phyloP scores from a whole-genome alignment of 2,888 invertebrate species.

The Torymus aiolomorphi region DNA sequence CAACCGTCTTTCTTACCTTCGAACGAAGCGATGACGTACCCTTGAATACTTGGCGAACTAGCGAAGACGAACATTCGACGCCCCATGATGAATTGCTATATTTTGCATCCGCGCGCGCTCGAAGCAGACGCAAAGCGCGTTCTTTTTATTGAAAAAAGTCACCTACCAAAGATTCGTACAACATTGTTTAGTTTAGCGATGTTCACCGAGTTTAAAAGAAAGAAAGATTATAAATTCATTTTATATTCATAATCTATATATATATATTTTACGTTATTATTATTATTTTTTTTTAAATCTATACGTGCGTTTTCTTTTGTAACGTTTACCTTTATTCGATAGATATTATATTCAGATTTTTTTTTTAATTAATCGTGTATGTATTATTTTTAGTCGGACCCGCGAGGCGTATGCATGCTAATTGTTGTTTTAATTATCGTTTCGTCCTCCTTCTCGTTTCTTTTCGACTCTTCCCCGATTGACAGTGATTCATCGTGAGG shows the following conservation, averaged over 20 bases:
- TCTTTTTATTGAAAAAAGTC: slow-evolving; percentile 30
- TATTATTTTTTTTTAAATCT: slow-evolving; percentile 44
- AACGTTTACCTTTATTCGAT: slow-evolving; percentile 53
- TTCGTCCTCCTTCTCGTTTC: slow-evolving; percentile 19
- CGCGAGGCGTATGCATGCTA: slow-evolving; percentile 37
- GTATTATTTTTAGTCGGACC: slow-evolving; percentile 41
- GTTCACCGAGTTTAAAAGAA: slow-evolving; percentile 52
- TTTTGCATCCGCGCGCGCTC: background rate
- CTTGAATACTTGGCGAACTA: slow-evolving; percentile 3
- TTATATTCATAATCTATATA: slow-evolving; percentile 33
- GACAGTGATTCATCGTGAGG: slow-evolving; percentile 23
- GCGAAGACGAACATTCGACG: slow-evolving; percentile 4
- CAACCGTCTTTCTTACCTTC: slow-evolving; percentile 4
- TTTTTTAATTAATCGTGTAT: slow-evolving; percentile 10
- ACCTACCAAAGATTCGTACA: slow-evolving; percentile 58
- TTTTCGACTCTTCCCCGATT: background rate
- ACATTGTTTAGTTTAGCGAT: slow-evolving; percentile 54
- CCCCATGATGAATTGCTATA: slow-evolving; percentile 30
- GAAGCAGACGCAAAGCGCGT: slow-evolving; percentile 20
- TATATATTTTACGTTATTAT: slow-evolving; percentile 52
- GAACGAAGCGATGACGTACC: background rate
- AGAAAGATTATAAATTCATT: slow-evolving; percentile 31
- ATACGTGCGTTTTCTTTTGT: slow-evolving; percentile 52
- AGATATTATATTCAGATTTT: slow-evolving; percentile 33
- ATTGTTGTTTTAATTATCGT: slow-evolving; percentile 44